Base-by-base conservation (phyloP, 1,140 invertebrate species). In the Phenacoccus solenopsis region DNA sequence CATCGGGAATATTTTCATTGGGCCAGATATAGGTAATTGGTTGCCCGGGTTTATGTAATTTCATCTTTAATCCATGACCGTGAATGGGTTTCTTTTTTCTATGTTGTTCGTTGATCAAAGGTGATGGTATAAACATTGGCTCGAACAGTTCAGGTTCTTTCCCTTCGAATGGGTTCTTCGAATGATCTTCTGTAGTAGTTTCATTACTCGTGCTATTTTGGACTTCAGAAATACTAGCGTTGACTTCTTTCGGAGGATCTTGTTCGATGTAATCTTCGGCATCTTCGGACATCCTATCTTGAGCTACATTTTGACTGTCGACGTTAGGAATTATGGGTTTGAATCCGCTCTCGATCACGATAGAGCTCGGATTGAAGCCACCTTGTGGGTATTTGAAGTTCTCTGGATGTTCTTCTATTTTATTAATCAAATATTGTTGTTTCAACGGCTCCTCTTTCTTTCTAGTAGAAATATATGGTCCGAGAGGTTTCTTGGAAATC, bases 341-440 rank as follows among this genome's bases (percentile, higher is more conserved):
- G 74, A 93, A 93, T 0, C 90, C 90, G 68, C 88, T 85, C 79
- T 92, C 90, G 30, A 91, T 87, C 0, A 91, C 86, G 16, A 93
- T 86, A 0, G 88, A 87, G 70, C 86, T 84, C 0, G 89, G 89
- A 76, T 90, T 84, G 75, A 93, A 93, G 0, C 90, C 90, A 2
- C 71, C 68, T 49, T 49, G 38, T 20, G 56, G 70, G 12, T 28
- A 69, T 22, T 68, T 28, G 21, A 20, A n/a, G 5, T 28, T 28
- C 20, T 24, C 68, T 13, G 20, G 22, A 35, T 38, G 68, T 22
- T 24, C 67, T 32, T 30, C 28, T 28, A 30, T 7, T 28, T 32
- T 20, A 30, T 68, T 28, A 25, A 16, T 59, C 9, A 64, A 27
- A 30, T 28, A 21, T 20, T 68, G 67, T 22, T 22, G 13, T 5